Conservation (phyloP, 2,113 vertebrate genomes). For the Prunella himalayana region DNA sequence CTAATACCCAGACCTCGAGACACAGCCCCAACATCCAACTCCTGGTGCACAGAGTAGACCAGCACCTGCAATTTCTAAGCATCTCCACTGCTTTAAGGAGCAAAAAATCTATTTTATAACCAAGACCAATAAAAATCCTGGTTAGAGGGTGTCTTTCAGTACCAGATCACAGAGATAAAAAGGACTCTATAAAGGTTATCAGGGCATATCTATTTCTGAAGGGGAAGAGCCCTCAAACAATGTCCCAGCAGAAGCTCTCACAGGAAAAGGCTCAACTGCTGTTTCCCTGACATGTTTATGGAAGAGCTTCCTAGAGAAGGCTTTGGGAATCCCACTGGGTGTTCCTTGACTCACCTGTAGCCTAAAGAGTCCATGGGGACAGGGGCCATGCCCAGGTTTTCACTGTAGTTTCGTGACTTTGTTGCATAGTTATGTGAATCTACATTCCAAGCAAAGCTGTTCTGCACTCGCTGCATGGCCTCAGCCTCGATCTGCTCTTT, state of each 20-base stretch:
- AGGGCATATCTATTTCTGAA: neutral
- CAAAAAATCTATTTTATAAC: neutral
- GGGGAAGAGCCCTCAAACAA: neutral
- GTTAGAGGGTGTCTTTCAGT: neutral
- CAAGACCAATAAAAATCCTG: neutral
- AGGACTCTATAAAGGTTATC: neutral
- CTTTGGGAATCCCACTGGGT: neutral
- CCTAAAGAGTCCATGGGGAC: constrained; percentile 77
- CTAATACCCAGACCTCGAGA: neutral
- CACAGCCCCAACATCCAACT: neutral
- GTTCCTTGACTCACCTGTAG: constrained; percentile 76
- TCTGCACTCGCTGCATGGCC: constrained; percentile 71
- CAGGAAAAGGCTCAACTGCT: neutral
- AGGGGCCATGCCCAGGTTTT: constrained; percentile 68
- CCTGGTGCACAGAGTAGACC: fast-evolving
- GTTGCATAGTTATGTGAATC: constrained; percentile 80
- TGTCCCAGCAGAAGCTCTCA: neutral
- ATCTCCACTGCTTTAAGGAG: neutral
- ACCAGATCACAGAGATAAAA: neutral
- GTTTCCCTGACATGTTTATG: neutral
- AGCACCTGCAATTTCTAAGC: neutral
- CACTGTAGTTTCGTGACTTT: constrained; percentile 84
- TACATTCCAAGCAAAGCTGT: constrained; percentile 75
- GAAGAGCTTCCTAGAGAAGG: neutral
- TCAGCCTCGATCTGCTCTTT: constrained; percentile 84